Evolutionary conservation across 92 coral and sea anemone genomes (phyloP), one percentile per base, ranked within the genome.

Genomic region (Umimayanthus kanabou): DNA sequence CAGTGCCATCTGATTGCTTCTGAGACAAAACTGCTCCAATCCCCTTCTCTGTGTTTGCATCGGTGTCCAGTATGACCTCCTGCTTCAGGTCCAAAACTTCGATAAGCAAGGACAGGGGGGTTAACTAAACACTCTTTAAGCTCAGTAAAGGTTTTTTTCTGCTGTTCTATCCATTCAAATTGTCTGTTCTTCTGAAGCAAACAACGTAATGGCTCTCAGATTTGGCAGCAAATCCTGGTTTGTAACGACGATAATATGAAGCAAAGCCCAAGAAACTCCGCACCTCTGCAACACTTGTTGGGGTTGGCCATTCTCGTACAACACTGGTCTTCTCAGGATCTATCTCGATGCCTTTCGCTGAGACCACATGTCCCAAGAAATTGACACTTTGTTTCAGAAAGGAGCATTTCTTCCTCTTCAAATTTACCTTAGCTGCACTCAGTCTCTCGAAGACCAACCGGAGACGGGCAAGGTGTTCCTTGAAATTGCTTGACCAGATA

Each of bases 291-390:
- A 72, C 89, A 80, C 73, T 61, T 22, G 77, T 42, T 29, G 82
- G 92, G 23, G 64, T 67, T 66, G 83, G 92, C 88, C 90, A 90
- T 25, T 86, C 78, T 28, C n/a, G 57, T 11, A 90, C 90, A 30
- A 53, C 85, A 42, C 76, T 87, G 22, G 88, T 86, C 77, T 90
- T 90, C 70, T 87, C 90, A 11, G 90, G 90, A 61, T 86, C 92
- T 49, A 67, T 80, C 55, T 87, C 57, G 22, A 90, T 86, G 23
- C 92, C 90, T 16, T 86, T 64, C 18, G 87, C 67, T 26, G 90
- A 80, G 28, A 89, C 85, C 2, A 89, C 80, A 69, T 85, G 92
- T 18, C 89, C 89, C 39, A 89, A 66, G 42, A 85, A 85, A 13
- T 53, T 37, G 64, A 85, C 89, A 26, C 76, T 64, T 18, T 66